Percentiles rank a stretch among this genome's conserved stretches.
Conservation (phyloP, 2,113 vertebrate species). For the Pagrus major region DNA sequence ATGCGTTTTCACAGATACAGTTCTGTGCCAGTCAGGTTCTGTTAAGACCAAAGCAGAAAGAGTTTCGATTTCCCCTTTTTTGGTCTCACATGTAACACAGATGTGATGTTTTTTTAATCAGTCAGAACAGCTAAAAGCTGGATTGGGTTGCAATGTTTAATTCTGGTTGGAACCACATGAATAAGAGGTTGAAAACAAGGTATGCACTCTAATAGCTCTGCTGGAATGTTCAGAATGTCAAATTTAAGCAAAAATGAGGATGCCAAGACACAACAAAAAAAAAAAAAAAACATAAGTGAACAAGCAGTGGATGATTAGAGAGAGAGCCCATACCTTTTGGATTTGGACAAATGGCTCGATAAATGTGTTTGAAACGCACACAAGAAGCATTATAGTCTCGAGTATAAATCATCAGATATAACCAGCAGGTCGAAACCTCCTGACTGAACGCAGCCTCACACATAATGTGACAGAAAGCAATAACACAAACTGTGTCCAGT, state of each 20-base stretch:
- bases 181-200: conserved; percentile 17
- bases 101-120: conserved; percentile 43
- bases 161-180: conserved; percentile 13
- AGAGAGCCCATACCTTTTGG: not conserved
- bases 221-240: conserved; percentile 11
- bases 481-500: conserved; percentile 16
- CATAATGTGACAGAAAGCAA: conserved; percentile 14
- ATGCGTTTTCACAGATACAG: not conserved
- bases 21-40: conserved; percentile 25
- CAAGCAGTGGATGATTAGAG: conserved; percentile 1
- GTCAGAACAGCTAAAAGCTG: conserved; percentile 28
- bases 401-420: not conserved
- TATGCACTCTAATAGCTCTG: conserved; percentile 12
- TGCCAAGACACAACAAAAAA: not conserved
- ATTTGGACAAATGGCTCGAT: not conserved
- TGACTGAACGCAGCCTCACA: not conserved
- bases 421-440: not conserved
- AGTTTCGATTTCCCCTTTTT: conserved; percentile 20
- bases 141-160: conserved; percentile 27
- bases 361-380: conserved; percentile 2
- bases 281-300: not conserved
- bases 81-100: conserved; percentile 42
- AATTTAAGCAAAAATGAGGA: not conserved
- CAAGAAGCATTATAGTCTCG: not conserved
- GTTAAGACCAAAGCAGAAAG: conserved; percentile 22